A percentile compares a stretch with the other conserved stretches of the same genome.
phyloP scores from a whole-genome alignment of 1,140 invertebrate species.

The Tetranychus cinnabarinus region DNA sequence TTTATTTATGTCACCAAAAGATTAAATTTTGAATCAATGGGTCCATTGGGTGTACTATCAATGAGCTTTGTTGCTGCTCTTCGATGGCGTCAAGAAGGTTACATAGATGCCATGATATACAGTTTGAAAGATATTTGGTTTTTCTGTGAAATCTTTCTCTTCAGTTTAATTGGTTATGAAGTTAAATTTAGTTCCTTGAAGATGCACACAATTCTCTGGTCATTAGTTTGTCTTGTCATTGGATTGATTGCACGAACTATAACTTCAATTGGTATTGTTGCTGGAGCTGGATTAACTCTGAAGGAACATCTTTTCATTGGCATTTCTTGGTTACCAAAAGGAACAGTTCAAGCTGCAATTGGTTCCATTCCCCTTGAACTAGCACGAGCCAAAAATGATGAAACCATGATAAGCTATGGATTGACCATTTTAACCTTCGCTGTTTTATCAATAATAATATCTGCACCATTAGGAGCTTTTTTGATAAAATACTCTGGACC shows the following conservation, averaged over 20 bases:
- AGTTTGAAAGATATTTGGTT: conserved; percentile 76
- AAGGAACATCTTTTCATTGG: conserved; percentile 73
- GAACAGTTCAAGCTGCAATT: conserved; percentile 65
- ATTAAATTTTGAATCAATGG: conserved; percentile 17
- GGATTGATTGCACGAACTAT: conserved; percentile 30
- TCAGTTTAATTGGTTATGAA: conserved; percentile 65
- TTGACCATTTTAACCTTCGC: conserved; percentile 33
- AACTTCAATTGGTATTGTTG: conserved; percentile 31
- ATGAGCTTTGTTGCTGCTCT: conserved; percentile 49
- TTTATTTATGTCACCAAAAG: neutral
- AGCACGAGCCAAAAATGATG: conserved; percentile 20
- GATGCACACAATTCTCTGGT: conserved; percentile 17
- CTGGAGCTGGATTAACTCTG: conserved; percentile 37
- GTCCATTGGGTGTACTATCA: conserved; percentile 53
- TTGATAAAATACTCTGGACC: conserved; percentile 39
- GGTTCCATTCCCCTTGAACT: conserved; percentile 48
- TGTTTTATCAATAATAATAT: conserved; percentile 68
- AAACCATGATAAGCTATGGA: conserved; percentile 9
- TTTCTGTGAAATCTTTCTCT: conserved; percentile 76
- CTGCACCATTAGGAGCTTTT: conserved; percentile 66
- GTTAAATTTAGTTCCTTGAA: conserved; percentile 26
- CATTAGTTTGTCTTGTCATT: conserved; percentile 19
- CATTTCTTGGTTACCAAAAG: conserved; percentile 77
- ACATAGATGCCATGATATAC: conserved; percentile 36
- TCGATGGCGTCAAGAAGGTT: conserved; percentile 13